A percentile compares a stretch with the other conserved stretches of the same genome.
phyloP scores from a whole-genome alignment of 2,888 invertebrate species.

The Hoplodrina ambigua region DNA sequence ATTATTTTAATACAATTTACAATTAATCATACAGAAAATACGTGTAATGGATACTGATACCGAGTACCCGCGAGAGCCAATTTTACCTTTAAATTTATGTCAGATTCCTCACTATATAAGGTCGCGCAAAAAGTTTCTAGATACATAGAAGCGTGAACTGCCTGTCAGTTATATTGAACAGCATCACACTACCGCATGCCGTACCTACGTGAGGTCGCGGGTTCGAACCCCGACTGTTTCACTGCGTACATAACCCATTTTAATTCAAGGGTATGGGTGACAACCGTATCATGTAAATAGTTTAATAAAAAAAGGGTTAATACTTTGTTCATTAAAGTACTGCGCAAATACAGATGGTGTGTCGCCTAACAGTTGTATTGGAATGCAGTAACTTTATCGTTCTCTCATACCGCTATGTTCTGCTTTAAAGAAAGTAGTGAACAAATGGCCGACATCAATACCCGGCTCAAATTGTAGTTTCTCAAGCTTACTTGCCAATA shows the following conservation, averaged over 20 bases:
- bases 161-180: no score
- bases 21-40: no score
- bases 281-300: background rate
- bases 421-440: constrained; percentile 38
- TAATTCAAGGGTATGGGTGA: background rate
- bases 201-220: background rate
- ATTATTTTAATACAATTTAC: no score
- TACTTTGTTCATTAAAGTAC: background rate
- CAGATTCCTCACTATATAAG: no score
- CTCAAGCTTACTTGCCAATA: constrained; percentile 21
- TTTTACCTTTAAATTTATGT: no score
- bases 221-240: constrained; percentile 4
- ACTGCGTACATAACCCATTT: background rate
- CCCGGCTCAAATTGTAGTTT: constrained; percentile 14
- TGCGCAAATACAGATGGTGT: constrained; percentile 10
- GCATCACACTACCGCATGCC: background rate
- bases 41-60: no score
- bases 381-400: constrained; percentile 40
- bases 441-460: constrained; percentile 27
- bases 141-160: no score
- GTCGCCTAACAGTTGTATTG: constrained; percentile 5
- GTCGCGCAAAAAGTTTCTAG: no score
- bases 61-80: no score
- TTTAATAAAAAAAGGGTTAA: background rate
- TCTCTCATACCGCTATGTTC: constrained; percentile 45